Percentiles rank a stretch among this genome's conserved stretches.
These are phyloP conservation scores for Euclidia mi DNA, from an alignment of 2,888 invertebrate genomes.

Conservation along the genomic window DNA sequence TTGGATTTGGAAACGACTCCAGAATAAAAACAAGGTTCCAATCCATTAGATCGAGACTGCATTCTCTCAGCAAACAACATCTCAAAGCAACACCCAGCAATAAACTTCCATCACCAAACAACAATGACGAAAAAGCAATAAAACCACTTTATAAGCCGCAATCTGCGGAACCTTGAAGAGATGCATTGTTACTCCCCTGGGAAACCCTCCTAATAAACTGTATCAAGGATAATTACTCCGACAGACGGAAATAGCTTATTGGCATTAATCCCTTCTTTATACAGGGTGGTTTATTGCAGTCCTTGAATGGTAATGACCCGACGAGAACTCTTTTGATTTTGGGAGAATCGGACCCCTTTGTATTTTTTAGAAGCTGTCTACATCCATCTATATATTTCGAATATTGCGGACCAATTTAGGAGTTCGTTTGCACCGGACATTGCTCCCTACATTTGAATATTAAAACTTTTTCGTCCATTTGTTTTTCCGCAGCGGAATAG, in stretches of 20 bases:
- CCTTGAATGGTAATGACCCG: slow-evolving; percentile 39
- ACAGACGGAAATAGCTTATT: slow-evolving; percentile 32
- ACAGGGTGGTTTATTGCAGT: slow-evolving; percentile 39
- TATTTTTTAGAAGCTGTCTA: too few relatives aligned
- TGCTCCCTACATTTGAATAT: background rate
- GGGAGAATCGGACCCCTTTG: slow-evolving; percentile 10
- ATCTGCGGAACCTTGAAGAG: slow-evolving; percentile 52
- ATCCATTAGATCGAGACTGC: too few relatives aligned
- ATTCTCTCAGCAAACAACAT: too few relatives aligned
- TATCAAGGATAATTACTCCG: slow-evolving; percentile 66
- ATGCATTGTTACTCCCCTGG: slow-evolving; percentile 59
- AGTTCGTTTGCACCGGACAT: background rate
- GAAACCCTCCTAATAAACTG: slow-evolving; percentile 55
- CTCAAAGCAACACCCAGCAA: background rate
- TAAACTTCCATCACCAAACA: slow-evolving; percentile 18
- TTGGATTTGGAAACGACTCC: too few relatives aligned
- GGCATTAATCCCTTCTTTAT: slow-evolving; percentile 59
- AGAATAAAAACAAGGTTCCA: too few relatives aligned
- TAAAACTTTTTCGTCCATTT: background rate
- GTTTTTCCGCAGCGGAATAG: background rate
- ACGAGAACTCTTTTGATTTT: slow-evolving; percentile 35
- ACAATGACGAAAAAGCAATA: slow-evolving; percentile 32
- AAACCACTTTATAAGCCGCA: slow-evolving; percentile 38
- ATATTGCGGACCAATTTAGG: too few relatives aligned
- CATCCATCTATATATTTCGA: too few relatives aligned